A percentile compares a stretch with the other conserved stretches of the same genome.
Evolutionary conservation across 2,888 invertebrate species (phyloP).

Genomic region (Schizaphis graminum): DNA sequence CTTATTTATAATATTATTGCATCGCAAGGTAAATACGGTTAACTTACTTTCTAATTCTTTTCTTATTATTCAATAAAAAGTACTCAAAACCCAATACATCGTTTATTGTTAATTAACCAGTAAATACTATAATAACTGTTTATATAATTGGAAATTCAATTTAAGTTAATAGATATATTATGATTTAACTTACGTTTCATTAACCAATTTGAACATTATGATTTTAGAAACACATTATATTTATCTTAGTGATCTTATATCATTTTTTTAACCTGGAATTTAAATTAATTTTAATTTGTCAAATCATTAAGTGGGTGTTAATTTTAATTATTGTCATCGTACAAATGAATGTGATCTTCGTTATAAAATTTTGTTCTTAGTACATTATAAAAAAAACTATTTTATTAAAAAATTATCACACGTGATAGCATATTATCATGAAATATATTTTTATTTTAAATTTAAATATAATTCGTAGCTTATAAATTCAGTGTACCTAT

Average conservation of each 20-base stretch:
- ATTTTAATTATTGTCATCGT: not conserved
- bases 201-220: not conserved
- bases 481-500: not conserved
- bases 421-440: not conserved
- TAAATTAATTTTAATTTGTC: not conserved
- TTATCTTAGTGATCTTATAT: not conserved
- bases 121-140: not conserved
- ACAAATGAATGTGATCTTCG: not conserved
- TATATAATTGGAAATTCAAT: not conserved
- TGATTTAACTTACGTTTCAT: not conserved
- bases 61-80: not conserved
- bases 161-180: not conserved
- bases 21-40: conserved; percentile 3
- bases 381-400: not conserved
- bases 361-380: not conserved
- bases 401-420: not conserved
- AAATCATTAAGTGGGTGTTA: not conserved
- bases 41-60: conserved; percentile 49
- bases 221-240: not conserved
- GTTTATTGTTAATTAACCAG: not conserved
- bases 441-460: not conserved
- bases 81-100: not conserved
- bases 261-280: not conserved
- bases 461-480: not conserved
- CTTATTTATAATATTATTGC: conserved; percentile 4